phyloP scores from a whole-genome alignment of 37 sponge, comb jelly and placozoan genomes.

The Dysidea cf. avara region DNA sequence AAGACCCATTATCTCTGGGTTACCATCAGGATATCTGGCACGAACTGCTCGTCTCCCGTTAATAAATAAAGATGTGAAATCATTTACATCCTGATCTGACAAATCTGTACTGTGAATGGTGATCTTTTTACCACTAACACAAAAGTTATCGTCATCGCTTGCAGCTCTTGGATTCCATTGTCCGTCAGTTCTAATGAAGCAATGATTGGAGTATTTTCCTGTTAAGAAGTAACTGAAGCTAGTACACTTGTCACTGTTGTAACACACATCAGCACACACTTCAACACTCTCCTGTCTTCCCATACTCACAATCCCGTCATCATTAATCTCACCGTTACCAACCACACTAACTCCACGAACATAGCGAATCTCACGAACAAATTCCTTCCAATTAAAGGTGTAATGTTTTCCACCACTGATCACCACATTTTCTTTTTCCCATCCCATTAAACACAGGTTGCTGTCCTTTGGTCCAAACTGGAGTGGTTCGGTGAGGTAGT shows the following conservation, averaged over 20 bases:
- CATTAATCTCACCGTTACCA: background rate
- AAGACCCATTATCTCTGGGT: slow-evolving; percentile 64
- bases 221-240: background rate
- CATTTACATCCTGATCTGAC: slow-evolving; percentile 10
- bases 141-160: background rate
- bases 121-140: slow-evolving; percentile 14
- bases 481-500: slow-evolving; percentile 41
- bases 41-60: slow-evolving; percentile 47
- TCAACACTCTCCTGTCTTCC: background rate
- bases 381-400: slow-evolving; percentile 33
- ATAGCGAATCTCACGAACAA: background rate
- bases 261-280: background rate
- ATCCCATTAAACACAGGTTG: slow-evolving; percentile 28
- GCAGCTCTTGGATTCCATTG: background rate
- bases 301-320: background rate
- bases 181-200: slow-evolving; percentile 9
- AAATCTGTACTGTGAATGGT: background rate
- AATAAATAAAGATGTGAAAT: slow-evolving; percentile 27
- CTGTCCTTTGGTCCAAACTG: slow-evolving; percentile 42
- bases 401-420: slow-evolving; percentile 56
- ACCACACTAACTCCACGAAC: slow-evolving; percentile 2
- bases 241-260: background rate
- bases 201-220: background rate
- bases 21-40: slow-evolving; percentile 74
- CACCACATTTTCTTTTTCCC: slow-evolving; percentile 16